Conservation (phyloP, 2,888 invertebrate species). For the Tiphia femorata region DNA sequence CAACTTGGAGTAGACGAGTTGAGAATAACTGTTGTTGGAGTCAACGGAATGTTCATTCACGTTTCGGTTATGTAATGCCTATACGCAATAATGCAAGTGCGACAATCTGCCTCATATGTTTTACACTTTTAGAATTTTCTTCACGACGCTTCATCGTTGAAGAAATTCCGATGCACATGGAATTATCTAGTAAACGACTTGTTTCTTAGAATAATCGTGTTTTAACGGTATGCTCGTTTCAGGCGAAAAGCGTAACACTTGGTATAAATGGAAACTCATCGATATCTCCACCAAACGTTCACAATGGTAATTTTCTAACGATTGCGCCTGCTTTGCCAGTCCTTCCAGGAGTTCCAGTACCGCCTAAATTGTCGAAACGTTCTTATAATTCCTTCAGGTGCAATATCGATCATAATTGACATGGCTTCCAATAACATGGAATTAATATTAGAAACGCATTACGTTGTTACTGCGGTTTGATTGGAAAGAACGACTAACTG, state of each 20-base stretch:
- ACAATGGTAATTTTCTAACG: constrained; percentile 57
- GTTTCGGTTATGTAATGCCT: constrained; percentile 64
- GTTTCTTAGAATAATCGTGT: neutral
- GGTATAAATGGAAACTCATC: constrained; percentile 56
- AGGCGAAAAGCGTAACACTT: constrained; percentile 56
- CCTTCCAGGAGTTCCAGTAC: constrained; percentile 59
- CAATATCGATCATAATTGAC: constrained; percentile 11
- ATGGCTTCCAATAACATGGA: neutral
- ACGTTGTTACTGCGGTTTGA: neutral
- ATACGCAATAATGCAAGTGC: constrained; percentile 54
- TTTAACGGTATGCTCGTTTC: constrained; percentile 14
- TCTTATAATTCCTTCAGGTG: constrained; percentile 62
- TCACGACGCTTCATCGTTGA: neutral
- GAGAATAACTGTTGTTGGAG: too few species aligned
- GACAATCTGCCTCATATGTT: constrained; percentile 31
- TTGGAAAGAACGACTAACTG: neutral
- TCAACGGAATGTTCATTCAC: constrained; percentile 17
- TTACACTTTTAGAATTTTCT: neutral
- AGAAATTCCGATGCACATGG: neutral
- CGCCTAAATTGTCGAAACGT: constrained; percentile 59
- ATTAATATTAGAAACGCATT: neutral
- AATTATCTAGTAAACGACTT: neutral
- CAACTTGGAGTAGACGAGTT: too few species aligned
- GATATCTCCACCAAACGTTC: constrained; percentile 8
- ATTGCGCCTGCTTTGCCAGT: constrained; percentile 65